Conservation (phyloP, 1,140 invertebrate genomes). For the Augochlora pura region DNA sequence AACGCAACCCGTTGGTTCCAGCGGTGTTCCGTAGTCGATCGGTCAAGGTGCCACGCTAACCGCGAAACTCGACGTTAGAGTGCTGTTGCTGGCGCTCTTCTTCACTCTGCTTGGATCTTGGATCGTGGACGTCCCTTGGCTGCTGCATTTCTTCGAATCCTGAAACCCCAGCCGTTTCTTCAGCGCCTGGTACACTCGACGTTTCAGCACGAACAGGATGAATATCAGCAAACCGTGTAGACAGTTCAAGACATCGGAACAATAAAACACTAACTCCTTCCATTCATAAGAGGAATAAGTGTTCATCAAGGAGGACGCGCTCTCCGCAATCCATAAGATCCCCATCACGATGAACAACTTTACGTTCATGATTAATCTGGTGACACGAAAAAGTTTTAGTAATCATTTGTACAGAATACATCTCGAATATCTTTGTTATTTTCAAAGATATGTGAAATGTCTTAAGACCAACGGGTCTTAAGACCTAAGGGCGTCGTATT, state of each 20-base stretch:
- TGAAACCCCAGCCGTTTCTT: conserved; percentile 50
- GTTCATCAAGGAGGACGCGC: conserved; percentile 80
- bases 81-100: conserved; percentile 66
- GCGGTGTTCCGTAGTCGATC: background rate
- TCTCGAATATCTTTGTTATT: too few species aligned
- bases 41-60: conserved; percentile 51
- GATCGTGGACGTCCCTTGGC: conserved; percentile 39
- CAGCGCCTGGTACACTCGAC: conserved; percentile 78
- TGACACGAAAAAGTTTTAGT: background rate
- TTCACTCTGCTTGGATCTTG: conserved; percentile 64
- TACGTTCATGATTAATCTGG: conserved; percentile 85
- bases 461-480: too few species aligned
- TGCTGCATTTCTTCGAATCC: conserved; percentile 13
- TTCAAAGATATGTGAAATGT: too few species aligned
- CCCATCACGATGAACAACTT: conserved; percentile 90
- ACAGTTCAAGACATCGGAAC: conserved; percentile 83
- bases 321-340: conserved; percentile 85
- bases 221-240: conserved; percentile 85
- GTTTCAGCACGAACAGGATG: conserved; percentile 84
- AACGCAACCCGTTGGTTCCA: background rate
- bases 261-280: conserved; percentile 65
- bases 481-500: too few species aligned
- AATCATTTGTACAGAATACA: too few species aligned
- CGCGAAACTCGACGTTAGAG: conserved; percentile 64
- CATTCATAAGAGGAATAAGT: conserved; percentile 46